These are phyloP conservation scores for Chromoteleia sp. DNA, from an alignment of 2,888 invertebrate genomes.

Conservation along the genomic window DNA sequence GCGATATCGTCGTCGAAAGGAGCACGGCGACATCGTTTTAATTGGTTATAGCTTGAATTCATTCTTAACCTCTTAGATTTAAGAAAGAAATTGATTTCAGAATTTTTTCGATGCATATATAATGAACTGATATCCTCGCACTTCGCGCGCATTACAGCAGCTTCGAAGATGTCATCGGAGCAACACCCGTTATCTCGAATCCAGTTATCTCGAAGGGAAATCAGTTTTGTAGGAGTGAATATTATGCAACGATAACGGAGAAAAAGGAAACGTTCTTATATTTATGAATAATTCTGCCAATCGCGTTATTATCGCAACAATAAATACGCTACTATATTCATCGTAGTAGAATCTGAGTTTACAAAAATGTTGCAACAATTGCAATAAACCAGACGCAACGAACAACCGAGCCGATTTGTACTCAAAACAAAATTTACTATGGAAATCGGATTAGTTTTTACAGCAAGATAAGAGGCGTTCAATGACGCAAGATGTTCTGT, in stretches of 20 bases:
- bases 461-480: background rate
- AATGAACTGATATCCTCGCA: slow-evolving; percentile 2
- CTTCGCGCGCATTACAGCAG: slow-evolving; percentile 9
- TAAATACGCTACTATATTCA: no score
- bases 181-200: slow-evolving; percentile 23
- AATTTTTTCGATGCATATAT: slow-evolving; percentile 16
- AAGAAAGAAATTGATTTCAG: slow-evolving; percentile 8
- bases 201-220: slow-evolving; percentile 20
- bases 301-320: no score
- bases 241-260: background rate
- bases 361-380: no score
- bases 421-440: no score
- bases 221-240: slow-evolving; percentile 22
- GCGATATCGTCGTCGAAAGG: background rate
- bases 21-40: no score
- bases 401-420: no score
- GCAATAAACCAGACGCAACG: no score
- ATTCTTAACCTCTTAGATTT: background rate
- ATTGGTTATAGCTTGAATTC: background rate
- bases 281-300: no score
- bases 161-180: slow-evolving; percentile 21
- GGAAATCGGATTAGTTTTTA: background rate
- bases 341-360: no score
- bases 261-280: no score
- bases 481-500: slow-evolving; percentile 1